A percentile compares a stretch with the other conserved stretches of the same genome.
Evolutionary conservation across 2,113 vertebrate genomes (phyloP).

Genomic region (Corythornis cristatus): DNA sequence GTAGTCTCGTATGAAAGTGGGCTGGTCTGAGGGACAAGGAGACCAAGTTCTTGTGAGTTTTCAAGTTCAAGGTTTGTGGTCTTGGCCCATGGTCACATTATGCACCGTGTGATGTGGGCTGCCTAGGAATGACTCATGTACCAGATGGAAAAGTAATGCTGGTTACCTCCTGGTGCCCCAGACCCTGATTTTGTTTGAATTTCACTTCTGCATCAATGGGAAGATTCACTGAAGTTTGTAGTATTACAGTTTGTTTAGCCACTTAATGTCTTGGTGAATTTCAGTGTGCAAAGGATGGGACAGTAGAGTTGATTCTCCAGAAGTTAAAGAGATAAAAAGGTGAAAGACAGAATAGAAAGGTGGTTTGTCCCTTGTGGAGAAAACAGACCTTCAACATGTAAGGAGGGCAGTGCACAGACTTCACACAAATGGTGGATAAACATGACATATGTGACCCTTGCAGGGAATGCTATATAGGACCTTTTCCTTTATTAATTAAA

Average conservation of each 20-base stretch:
- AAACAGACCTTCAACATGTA: not conserved
- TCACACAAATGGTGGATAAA: not conserved
- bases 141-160: not conserved
- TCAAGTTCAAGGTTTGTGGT: not conserved
- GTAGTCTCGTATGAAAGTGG: not conserved
- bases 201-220: not conserved
- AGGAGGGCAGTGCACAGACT: not conserved
- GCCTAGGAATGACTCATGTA: accelerated
- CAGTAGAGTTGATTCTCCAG: not conserved
- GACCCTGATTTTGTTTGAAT: not conserved
- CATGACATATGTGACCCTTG: not conserved
- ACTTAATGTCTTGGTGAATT: not conserved
- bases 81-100: not conserved
- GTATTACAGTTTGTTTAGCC: not conserved
- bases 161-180: not conserved
- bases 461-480: not conserved
- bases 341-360: not conserved
- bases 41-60: not conserved
- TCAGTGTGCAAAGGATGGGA: not conserved
- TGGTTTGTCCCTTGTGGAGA: not conserved
- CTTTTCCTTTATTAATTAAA: slow-evolving; percentile 17
- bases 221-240: not conserved
- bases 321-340: not conserved
- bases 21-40: not conserved
- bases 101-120: not conserved